A percentile compares a stretch with the other conserved stretches of the same genome.
phyloP scores from a whole-genome alignment of 2,113 vertebrate species.

The Bufo bufo region DNA sequence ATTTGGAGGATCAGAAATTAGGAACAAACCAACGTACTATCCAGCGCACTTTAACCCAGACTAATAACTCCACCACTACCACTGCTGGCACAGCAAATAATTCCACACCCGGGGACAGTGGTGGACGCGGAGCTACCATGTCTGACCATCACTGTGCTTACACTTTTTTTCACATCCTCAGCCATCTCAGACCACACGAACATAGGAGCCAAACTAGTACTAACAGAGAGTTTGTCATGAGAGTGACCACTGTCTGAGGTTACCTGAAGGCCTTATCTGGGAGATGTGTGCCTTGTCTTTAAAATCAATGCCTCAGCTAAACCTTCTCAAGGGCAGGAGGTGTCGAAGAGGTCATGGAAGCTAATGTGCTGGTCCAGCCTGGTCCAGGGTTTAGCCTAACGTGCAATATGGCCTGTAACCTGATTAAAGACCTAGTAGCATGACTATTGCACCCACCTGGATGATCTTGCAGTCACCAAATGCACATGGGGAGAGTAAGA shows the following conservation, averaged over 20 bases:
- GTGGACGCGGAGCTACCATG: slow-evolving; percentile 73
- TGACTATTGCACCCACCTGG: slow-evolving; percentile 64
- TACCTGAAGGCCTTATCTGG: slow-evolving; percentile 72
- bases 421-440: slow-evolving; percentile 65
- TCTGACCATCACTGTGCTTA: slow-evolving; percentile 97
- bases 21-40: slow-evolving; percentile 82
- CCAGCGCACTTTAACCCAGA: slow-evolving; percentile 79
- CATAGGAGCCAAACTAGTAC: slow-evolving; percentile 80
- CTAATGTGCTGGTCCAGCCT: background rate
- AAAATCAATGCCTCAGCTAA: background rate
- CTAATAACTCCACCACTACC: slow-evolving; percentile 74
- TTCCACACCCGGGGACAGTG: slow-evolving; percentile 68
- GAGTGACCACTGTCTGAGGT: slow-evolving; percentile 96
- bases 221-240: slow-evolving; percentile 98
- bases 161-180: slow-evolving; percentile 95
- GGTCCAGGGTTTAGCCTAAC: slow-evolving; percentile 56
- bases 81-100: slow-evolving; percentile 79
- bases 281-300: slow-evolving; percentile 42
- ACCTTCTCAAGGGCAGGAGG: slow-evolving; percentile 6
- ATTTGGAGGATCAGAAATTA: slow-evolving; percentile 88
- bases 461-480: slow-evolving; percentile 57
- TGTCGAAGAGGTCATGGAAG: background rate
- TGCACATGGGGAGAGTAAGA: slow-evolving; percentile 24
- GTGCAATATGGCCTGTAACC: slow-evolving; percentile 72
- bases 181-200: slow-evolving; percentile 92